Percentiles rank a stretch among this genome's conserved stretches.
phyloP scores from a whole-genome alignment of 2,113 vertebrate genomes.

The Mormyrus iriodes region DNA sequence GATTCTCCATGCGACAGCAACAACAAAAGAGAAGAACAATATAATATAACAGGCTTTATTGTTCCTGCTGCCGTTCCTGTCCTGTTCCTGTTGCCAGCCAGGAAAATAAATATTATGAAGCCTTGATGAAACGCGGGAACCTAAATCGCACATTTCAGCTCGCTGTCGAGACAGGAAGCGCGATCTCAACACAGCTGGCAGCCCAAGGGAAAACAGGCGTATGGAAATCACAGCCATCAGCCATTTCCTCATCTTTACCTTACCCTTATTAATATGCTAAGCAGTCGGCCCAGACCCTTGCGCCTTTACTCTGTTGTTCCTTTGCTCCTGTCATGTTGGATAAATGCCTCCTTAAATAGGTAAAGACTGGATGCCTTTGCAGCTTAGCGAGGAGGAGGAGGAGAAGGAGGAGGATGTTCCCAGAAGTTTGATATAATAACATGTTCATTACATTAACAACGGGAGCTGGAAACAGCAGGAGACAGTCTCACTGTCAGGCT shows the following conservation, averaged over 20 bases:
- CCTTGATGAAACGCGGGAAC: neutral
- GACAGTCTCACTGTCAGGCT: neutral
- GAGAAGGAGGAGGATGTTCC: neutral
- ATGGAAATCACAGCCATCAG: neutral
- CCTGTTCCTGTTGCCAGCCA: neutral
- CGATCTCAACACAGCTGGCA: neutral
- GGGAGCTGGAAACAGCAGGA: neutral
- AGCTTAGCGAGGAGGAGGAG: neutral
- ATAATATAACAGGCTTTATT: neutral
- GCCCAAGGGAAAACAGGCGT: neutral
- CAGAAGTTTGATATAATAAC: neutral
- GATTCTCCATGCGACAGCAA: neutral
- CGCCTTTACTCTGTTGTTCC: neutral
- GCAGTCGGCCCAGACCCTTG: neutral
- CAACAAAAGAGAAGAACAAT: neutral
- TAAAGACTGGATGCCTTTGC: neutral
- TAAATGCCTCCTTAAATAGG: neutral
- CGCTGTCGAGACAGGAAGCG: neutral
- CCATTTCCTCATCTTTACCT: neutral
- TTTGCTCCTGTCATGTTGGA: neutral
- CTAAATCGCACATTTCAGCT: neutral
- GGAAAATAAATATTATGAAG: slow-evolving; percentile 12
- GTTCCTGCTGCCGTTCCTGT: neutral
- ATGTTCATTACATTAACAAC: neutral
- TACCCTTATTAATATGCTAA: neutral